Evolutionary conservation across 2,797 vertebrate genomes (phyloP), one percentile per base, ranked within the genome.

Genomic region (Sciurus vulgaris): DNA sequence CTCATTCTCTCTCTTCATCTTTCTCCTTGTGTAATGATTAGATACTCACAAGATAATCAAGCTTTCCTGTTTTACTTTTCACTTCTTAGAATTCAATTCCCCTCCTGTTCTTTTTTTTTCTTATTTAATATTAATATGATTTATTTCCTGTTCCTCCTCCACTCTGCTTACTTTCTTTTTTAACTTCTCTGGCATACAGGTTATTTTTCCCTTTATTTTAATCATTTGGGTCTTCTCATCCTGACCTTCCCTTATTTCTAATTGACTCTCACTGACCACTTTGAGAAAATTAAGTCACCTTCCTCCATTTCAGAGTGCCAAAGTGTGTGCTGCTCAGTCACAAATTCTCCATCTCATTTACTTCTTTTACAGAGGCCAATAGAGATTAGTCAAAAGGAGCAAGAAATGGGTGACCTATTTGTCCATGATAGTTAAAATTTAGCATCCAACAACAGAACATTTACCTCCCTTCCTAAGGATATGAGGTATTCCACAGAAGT

Each of bases 161-260:
- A 84, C 76, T 33, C 73, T 78, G 12, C 56, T 74, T 65, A 33
- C 65, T 94, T 95, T 69, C 24, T 35, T 92, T 91, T 89, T 70
- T 69, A 78, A 15, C 18, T 47, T 87, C 93, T 86, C 61, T 89
- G 77, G 61, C 84, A 85, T 17, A 49, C 20, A 54, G 72, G 84
- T 94, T 97, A 91, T 93, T 93, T 96, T 94, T 70, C 35, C 49
- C 35, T 69, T 86, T 91, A 47, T 95, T 95, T 91, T 89, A 94
- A 95, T 96, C 85, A 94, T 83, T 86, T 96, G 73, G 79, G 59
- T 41, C 84, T 96, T 93, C 79, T 95, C 76, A 84, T 84, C 79
- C 63, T 93, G 95, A 95, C 77, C 94, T 95, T 95, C 93, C 49
- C 74, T 78, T 85, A 92, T 67, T 95, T 96, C 89, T 96, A 89